A percentile compares a stretch with the other conserved stretches of the same genome.
phyloP scores from a whole-genome alignment of 2,113 vertebrate species.

The Hyperopisus bebe region DNA sequence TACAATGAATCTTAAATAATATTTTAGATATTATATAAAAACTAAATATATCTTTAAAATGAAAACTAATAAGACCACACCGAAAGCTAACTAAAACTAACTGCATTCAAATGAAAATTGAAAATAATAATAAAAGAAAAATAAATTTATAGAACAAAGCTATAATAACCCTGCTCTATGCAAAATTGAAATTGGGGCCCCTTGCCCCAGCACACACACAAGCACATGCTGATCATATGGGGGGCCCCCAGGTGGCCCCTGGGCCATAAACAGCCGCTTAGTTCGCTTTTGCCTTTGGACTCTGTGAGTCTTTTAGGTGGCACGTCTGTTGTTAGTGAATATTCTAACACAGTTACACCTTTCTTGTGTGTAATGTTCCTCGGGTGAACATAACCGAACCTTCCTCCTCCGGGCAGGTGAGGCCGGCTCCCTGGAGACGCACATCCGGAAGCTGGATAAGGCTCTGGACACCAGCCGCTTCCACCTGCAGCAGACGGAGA shows the following conservation, averaged over 20 bases:
- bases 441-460: constrained; percentile 71
- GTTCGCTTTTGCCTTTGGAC: neutral
- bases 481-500: constrained; percentile 77
- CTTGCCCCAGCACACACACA: too few relatives aligned
- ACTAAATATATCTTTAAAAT: neutral
- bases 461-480: constrained; percentile 75
- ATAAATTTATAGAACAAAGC: too few relatives aligned
- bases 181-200: too few relatives aligned
- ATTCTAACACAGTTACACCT: neutral
- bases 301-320: neutral
- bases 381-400: neutral
- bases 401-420: constrained; percentile 59
- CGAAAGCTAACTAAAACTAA: too few relatives aligned
- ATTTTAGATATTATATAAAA: neutral
- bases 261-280: neutral
- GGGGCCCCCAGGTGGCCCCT: too few relatives aligned
- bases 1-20: neutral
- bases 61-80: neutral
- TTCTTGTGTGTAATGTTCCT: neutral
- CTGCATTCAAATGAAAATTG: too few relatives aligned
- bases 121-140: too few relatives aligned
- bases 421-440: constrained; percentile 66
- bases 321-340: neutral
- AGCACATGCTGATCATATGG: too few relatives aligned
- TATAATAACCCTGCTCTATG: too few relatives aligned